phyloP scores from a whole-genome alignment of 2,797 vertebrate genomes.

The Hydrocynus forskahlii region DNA sequence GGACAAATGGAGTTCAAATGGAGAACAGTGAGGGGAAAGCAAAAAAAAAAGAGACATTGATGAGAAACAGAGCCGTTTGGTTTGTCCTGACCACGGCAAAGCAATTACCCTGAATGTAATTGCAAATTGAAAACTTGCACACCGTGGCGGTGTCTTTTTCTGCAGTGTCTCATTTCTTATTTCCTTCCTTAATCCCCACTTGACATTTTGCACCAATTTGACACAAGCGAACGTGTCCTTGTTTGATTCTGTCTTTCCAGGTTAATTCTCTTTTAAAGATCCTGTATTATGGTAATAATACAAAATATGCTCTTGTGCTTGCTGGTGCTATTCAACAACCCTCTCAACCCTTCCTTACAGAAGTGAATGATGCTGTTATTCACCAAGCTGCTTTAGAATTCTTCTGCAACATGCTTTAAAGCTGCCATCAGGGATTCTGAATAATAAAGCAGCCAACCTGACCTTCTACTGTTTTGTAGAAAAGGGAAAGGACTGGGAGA shows the following conservation, averaged over 20 bases:
- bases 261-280: slow-evolving; percentile 36
- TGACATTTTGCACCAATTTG: slow-evolving; percentile 48
- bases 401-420: background rate
- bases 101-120: slow-evolving; percentile 33
- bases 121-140: slow-evolving; percentile 42
- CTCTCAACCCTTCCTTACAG: background rate
- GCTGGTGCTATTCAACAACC: background rate
- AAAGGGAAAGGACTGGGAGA: background rate
- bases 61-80: slow-evolving; percentile 7
- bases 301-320: slow-evolving; percentile 4
- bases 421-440: slow-evolving; percentile 1
- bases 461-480: background rate
- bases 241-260: slow-evolving; percentile 22
- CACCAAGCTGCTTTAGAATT: background rate
- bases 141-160: slow-evolving; percentile 28
- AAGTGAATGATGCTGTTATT: background rate
- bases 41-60: slow-evolving; percentile 17
- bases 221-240: slow-evolving; percentile 9
- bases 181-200: slow-evolving; percentile 29
- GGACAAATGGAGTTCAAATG: background rate
- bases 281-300: background rate
- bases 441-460: background rate
- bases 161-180: slow-evolving; percentile 31
- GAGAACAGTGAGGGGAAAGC: background rate
- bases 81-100: slow-evolving; percentile 8